Evolutionary conservation across 2,888 invertebrate genomes (phyloP).

Genomic region (Lepas anatifera): DNA sequence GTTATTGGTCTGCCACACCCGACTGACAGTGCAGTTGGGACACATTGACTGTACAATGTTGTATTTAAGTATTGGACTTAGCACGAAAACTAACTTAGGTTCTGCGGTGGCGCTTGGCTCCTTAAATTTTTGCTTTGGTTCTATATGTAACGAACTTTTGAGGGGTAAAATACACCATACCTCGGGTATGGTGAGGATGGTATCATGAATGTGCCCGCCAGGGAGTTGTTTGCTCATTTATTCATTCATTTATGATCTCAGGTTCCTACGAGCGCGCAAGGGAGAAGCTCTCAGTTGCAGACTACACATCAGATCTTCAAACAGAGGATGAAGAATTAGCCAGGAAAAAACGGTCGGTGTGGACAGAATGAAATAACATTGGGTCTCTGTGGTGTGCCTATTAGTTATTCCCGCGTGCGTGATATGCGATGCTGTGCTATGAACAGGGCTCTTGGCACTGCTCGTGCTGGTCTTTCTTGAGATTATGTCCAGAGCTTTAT

Average conservation of each 20-base stretch:
- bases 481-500: background rate
- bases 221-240: background rate
- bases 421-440: background rate
- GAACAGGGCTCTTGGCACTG: background rate
- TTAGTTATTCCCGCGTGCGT: background rate
- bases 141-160: background rate
- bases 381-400: background rate
- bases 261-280: background rate
- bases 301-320: background rate
- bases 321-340: background rate
- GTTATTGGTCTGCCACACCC: no score
- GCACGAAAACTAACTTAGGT: no score
- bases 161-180: background rate
- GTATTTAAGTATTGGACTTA: no score
- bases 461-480: background rate
- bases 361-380: background rate
- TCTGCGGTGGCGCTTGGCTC: no score
- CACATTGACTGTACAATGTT: no score
- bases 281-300: background rate
- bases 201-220: background rate
- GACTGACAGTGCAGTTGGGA: no score
- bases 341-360: background rate
- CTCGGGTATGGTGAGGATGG: background rate
- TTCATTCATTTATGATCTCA: background rate
- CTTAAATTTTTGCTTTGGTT: no score